Conservation (phyloP, 2,113 vertebrate species). For the Corythaixoides concolor region DNA sequence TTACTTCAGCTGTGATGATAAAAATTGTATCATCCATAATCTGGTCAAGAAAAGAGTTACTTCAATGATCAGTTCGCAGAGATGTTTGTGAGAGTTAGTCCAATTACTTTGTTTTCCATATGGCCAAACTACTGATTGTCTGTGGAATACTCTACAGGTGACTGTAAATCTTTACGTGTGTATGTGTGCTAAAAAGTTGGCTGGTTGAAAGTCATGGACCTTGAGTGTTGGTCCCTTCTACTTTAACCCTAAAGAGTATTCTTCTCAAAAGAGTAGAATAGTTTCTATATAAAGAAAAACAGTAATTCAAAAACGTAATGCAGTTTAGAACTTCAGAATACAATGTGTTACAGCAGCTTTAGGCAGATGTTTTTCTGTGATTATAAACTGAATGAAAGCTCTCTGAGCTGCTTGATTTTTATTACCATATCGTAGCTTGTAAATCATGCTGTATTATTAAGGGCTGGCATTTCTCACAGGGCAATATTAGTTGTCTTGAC, state of each 20-base stretch:
- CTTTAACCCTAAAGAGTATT: background rate
- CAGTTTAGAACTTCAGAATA: background rate
- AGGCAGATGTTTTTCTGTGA: background rate
- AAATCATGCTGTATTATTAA: background rate
- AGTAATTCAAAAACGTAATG: background rate
- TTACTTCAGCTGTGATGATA: background rate
- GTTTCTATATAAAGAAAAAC: background rate
- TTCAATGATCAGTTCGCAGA: background rate
- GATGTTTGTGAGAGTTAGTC: background rate
- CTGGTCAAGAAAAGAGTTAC: background rate
- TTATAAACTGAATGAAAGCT: background rate
- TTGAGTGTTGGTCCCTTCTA: background rate
- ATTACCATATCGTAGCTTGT: background rate
- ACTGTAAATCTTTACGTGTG: background rate
- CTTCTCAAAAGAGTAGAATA: background rate
- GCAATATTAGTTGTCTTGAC: background rate
- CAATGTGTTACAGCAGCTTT: background rate
- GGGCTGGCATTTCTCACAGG: background rate
- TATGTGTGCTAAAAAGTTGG: background rate
- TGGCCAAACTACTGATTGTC: background rate
- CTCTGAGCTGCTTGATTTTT: background rate
- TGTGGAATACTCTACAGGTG: background rate
- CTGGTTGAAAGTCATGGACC: background rate
- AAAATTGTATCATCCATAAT: background rate
- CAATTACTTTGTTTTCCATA: background rate